Percentiles rank a stretch among this genome's conserved stretches.
Conservation (phyloP, 2,797 vertebrate species). For the Coreius guichenoti region DNA sequence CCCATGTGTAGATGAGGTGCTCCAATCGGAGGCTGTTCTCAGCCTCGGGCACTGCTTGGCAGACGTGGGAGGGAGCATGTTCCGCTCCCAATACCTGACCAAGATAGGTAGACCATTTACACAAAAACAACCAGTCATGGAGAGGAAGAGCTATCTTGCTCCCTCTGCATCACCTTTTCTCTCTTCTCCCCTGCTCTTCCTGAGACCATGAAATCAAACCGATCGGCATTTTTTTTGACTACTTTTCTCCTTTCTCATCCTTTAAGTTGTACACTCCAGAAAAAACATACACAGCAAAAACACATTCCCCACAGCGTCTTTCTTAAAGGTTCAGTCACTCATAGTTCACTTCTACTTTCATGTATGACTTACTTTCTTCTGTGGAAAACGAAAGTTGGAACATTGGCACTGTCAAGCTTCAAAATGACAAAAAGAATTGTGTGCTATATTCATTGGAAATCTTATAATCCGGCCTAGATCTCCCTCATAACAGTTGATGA, state of each 20-base stretch:
- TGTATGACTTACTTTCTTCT: not conserved
- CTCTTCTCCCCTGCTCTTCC: not conserved
- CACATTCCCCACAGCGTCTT: not conserved
- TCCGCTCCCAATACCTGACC: conserved; percentile 50
- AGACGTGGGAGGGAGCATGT: conserved; percentile 46
- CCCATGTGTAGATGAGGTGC: conserved; percentile 53
- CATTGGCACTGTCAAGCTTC: not conserved
- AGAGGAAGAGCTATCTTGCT: conserved; percentile 18
- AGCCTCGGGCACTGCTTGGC: conserved; percentile 40
- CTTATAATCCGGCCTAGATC: not conserved
- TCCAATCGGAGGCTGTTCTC: conserved; percentile 49
- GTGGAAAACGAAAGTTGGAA: not conserved
- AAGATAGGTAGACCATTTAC: conserved; percentile 42
- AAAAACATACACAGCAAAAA: conserved; percentile 11
- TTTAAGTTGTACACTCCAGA: conserved; percentile 20
- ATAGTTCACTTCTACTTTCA: not conserved
- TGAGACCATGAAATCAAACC: conserved; percentile 32
- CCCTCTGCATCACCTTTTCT: conserved; percentile 18
- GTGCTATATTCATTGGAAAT: not conserved
- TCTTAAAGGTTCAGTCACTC: not conserved
- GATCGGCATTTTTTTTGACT: not conserved
- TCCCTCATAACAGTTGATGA: not conserved
- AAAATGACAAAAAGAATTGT: not conserved
- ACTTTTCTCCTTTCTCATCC: conserved; percentile 3
- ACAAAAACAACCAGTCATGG: conserved; percentile 18